A percentile compares a stretch with the other conserved stretches of the same genome.
phyloP scores from a whole-genome alignment of 2,888 invertebrate species.

The Dryomyza anilis region DNA sequence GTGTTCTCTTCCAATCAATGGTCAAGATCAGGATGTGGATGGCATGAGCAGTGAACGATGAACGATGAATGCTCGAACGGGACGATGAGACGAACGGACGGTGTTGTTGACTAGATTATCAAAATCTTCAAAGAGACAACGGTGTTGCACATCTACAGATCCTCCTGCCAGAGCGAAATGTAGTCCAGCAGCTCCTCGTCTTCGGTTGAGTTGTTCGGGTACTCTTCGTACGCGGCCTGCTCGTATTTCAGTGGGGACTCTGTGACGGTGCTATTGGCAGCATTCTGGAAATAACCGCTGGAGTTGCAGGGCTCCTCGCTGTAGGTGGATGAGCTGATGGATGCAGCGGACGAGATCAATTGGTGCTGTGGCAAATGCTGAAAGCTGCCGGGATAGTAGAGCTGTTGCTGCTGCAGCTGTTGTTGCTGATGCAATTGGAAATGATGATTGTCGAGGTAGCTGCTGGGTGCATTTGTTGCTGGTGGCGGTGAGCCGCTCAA shows the following conservation, averaged over 20 bases:
- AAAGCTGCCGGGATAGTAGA: slow-evolving; percentile 36
- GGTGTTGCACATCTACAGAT: slow-evolving; percentile 38
- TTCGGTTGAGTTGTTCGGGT: slow-evolving; percentile 73
- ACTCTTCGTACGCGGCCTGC: slow-evolving; percentile 69
- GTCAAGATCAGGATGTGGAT: slow-evolving; percentile 9
- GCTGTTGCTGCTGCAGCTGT: too few relatives aligned
- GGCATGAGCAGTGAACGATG: too few relatives aligned
- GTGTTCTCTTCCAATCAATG: slow-evolving; percentile 34
- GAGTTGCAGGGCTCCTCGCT: slow-evolving; percentile 38
- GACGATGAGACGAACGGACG: not conserved
- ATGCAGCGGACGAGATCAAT: slow-evolving; percentile 46
- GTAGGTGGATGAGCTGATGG: slow-evolving; percentile 38
- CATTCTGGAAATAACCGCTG: slow-evolving; percentile 33
- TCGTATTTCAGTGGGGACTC: slow-evolving; percentile 55
- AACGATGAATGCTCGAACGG: too few relatives aligned
- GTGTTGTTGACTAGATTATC: slow-evolving; percentile 31
- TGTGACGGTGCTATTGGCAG: slow-evolving; percentile 7
- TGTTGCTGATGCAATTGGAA: too few relatives aligned
- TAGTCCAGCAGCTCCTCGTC: slow-evolving; percentile 85
- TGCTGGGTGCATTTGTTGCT: slow-evolving; percentile 28
- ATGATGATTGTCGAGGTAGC: too few relatives aligned
- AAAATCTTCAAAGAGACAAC: not conserved
- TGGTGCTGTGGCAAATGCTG: slow-evolving; percentile 38
- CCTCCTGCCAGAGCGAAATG: slow-evolving; percentile 58
- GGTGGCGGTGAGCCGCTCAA: not conserved